Conservation (phyloP, 1,140 invertebrate genomes). For the Dolichoris vasculosae region DNA sequence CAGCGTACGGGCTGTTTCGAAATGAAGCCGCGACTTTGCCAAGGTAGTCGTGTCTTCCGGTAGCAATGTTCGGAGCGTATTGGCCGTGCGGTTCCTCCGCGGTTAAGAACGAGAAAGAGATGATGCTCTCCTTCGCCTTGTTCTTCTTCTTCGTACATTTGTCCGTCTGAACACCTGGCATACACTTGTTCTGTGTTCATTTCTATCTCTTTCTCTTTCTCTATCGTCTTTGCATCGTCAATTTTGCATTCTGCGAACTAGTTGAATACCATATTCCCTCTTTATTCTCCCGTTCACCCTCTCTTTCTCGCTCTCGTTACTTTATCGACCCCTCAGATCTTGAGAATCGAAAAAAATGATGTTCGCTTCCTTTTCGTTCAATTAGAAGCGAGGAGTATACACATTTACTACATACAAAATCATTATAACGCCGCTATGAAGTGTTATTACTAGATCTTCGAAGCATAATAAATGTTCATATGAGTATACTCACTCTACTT, state of each 20-base stretch:
- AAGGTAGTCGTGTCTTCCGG: conserved; percentile 52
- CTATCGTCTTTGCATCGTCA: background rate
- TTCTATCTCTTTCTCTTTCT: background rate
- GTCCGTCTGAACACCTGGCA: background rate
- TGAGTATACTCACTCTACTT: background rate
- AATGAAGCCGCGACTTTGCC: conserved; percentile 44
- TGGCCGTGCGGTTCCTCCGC: conserved; percentile 12
- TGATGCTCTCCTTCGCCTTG: too few relatives aligned
- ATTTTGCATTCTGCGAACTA: conserved; percentile 36
- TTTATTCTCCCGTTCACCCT: background rate
- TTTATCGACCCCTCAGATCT: conserved; percentile 46
- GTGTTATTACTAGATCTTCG: conserved; percentile 18
- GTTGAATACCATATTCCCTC: background rate
- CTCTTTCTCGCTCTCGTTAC: background rate
- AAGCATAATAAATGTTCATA: background rate
- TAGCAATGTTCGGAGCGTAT: background rate
- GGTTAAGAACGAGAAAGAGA: conserved; percentile 11
- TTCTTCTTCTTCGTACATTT: background rate
- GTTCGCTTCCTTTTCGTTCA: conserved; percentile 35
- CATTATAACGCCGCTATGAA: conserved; percentile 25
- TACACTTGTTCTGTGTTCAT: background rate
- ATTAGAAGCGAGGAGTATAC: background rate
- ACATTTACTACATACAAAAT: background rate
- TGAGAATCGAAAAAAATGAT: conserved; percentile 47
- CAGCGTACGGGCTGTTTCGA: background rate